These are phyloP conservation scores for Drosophila koepferae DNA, from an alignment of 2,888 invertebrate species.

Conservation along the genomic window DNA sequence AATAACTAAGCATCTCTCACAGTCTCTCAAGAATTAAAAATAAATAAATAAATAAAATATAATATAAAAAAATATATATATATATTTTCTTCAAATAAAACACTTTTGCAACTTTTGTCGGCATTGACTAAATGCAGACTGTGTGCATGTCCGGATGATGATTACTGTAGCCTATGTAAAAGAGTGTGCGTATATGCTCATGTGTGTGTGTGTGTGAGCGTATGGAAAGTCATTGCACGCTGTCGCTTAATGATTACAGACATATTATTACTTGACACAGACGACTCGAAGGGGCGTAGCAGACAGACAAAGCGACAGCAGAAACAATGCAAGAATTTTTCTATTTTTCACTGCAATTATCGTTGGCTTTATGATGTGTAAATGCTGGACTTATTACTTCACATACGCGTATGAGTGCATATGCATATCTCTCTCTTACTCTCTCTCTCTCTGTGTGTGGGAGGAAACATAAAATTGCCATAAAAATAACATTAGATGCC, in stretches of 20 bases:
- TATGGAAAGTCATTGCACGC: constrained; percentile 65
- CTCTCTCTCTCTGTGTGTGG: neutral
- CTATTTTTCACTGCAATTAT: constrained; percentile 66
- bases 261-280: constrained; percentile 66
- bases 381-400: constrained; percentile 39
- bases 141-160: constrained; percentile 24
- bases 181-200: constrained; percentile 10
- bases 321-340: constrained; percentile 63
- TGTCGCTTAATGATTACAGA: constrained; percentile 65
- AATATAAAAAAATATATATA: no score
- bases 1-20: neutral
- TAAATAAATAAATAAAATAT: no score
- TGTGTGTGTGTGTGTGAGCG: constrained; percentile 20
- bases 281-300: constrained; percentile 36
- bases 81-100: neutral
- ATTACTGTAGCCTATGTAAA: constrained; percentile 33
- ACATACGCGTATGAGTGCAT: neutral
- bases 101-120: constrained; percentile 34
- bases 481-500: constrained; percentile 64
- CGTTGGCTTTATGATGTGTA: constrained; percentile 62
- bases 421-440: neutral
- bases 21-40: fast-evolving
- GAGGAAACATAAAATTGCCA: constrained; percentile 62
- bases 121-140: neutral
- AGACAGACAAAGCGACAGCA: constrained; percentile 12